A percentile compares a stretch with the other conserved stretches of the same genome.
These are phyloP conservation scores for Sebastes oblongus DNA, from an alignment of 2,797 vertebrate genomes.

Conservation along the genomic window DNA sequence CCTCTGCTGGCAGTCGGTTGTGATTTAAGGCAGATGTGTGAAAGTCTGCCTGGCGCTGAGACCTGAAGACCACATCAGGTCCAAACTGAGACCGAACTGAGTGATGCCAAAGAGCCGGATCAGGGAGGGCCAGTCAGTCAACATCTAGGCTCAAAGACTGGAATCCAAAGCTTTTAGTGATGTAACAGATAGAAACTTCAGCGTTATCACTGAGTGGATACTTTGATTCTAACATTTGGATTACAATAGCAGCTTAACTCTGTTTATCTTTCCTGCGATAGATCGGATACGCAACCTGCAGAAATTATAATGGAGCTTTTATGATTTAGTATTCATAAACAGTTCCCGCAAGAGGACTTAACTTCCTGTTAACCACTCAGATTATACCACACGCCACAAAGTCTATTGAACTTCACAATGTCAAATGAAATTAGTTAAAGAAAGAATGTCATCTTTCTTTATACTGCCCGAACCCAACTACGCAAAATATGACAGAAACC, in stretches of 20 bases:
- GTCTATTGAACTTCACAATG: background rate
- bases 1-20: conserved; percentile 55
- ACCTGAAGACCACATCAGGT: conserved; percentile 32
- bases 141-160: background rate
- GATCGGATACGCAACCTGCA: background rate
- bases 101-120: conserved; percentile 17
- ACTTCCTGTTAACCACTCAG: conserved; percentile 20
- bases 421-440: conserved; percentile 51
- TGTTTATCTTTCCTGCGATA: conserved; percentile 18
- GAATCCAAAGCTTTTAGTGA: conserved; percentile 18
- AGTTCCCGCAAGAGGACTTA: conserved; percentile 19
- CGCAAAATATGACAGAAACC: conserved; percentile 36
- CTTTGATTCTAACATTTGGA: conserved; percentile 44
- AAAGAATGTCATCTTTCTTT: conserved; percentile 39
- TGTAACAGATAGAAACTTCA: conserved; percentile 20
- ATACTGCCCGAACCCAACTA: background rate
- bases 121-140: conserved; percentile 23
- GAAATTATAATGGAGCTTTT: background rate
- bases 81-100: conserved; percentile 23
- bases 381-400: background rate
- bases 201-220: background rate
- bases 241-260: background rate
- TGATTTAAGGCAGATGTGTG: conserved; percentile 80
- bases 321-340: conserved; percentile 32
- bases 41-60: conserved; percentile 45